These are phyloP conservation scores for Engystomops pustulosus DNA, from an alignment of 2,113 vertebrate genomes.

Conservation along the genomic window DNA sequence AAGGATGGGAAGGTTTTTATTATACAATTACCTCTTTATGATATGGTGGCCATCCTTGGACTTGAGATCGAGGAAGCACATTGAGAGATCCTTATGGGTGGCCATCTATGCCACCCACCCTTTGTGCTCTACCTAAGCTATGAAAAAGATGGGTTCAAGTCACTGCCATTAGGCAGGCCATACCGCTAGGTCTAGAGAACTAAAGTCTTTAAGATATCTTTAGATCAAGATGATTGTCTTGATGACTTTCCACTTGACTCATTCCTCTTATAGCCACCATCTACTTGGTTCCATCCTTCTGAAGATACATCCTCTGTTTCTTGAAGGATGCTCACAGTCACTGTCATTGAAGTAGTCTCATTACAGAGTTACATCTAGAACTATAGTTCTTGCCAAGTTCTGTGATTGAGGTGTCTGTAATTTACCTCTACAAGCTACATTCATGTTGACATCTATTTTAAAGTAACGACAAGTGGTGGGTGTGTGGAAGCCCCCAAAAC, in stretches of 20 bases:
- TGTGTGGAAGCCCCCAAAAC: conserved; percentile 21
- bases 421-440: conserved; percentile 6
- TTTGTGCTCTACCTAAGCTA: too few species aligned
- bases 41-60: too few species aligned
- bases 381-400: not conserved
- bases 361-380: not conserved
- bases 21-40: too few species aligned
- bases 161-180: too few species aligned
- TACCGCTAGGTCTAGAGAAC: not conserved
- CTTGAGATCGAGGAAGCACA: too few species aligned
- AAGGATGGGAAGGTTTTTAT: too few species aligned
- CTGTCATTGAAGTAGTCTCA: not conserved
- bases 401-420: not conserved
- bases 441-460: conserved; percentile 14
- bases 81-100: too few species aligned
- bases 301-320: not conserved
- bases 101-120: too few species aligned
- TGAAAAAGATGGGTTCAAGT: too few species aligned
- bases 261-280: not conserved
- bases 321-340: not conserved
- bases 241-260: not conserved
- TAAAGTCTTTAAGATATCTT: not conserved
- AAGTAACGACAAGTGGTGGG: conserved; percentile 32
- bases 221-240: not conserved
- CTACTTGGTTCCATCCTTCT: not conserved